Evolutionary conservation across 2,113 vertebrate genomes (phyloP).

Genomic region (Rhegmatorhina hoffmannsi): DNA sequence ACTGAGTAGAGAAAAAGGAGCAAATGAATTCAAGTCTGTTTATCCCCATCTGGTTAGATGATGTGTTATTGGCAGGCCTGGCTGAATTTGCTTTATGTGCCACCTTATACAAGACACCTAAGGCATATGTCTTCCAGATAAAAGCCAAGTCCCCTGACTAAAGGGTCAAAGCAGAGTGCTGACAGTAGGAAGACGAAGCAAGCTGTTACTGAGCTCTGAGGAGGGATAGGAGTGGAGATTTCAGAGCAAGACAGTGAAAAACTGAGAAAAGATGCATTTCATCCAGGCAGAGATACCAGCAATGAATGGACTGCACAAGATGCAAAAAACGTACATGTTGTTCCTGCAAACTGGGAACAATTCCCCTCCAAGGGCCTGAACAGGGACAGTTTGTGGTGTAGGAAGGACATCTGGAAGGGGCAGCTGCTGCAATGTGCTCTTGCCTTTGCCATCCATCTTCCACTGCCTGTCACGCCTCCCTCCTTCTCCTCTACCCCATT

Average conservation of each 20-base stretch:
- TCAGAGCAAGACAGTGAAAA: conserved; percentile 57
- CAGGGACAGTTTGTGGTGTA: background rate
- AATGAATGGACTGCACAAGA: background rate
- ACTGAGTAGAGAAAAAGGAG: conserved; percentile 42
- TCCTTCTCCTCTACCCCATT: background rate
- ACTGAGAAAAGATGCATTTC: conserved; percentile 41
- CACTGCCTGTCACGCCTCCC: fast-evolving
- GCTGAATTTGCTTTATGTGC: conserved; percentile 58
- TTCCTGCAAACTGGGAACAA: background rate
- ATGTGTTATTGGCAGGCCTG: conserved; percentile 62
- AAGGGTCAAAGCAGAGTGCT: conserved; percentile 68
- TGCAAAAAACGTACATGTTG: background rate
- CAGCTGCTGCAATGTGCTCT: fast-evolving
- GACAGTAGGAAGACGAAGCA: conserved; percentile 64
- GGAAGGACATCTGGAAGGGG: background rate
- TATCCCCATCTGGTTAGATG: conserved; percentile 66
- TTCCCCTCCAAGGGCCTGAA: background rate
- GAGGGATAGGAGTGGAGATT: conserved; percentile 53
- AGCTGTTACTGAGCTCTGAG: conserved; percentile 55
- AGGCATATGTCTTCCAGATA: conserved; percentile 64
- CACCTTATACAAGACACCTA: conserved; percentile 63
- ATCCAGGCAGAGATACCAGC: background rate
- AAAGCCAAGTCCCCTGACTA: conserved; percentile 69
- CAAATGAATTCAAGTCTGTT: conserved; percentile 65
- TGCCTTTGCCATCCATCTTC: fast-evolving